These are phyloP conservation scores for Sphaerophoria taeniata DNA, from an alignment of 2,888 invertebrate genomes.

Conservation along the genomic window DNA sequence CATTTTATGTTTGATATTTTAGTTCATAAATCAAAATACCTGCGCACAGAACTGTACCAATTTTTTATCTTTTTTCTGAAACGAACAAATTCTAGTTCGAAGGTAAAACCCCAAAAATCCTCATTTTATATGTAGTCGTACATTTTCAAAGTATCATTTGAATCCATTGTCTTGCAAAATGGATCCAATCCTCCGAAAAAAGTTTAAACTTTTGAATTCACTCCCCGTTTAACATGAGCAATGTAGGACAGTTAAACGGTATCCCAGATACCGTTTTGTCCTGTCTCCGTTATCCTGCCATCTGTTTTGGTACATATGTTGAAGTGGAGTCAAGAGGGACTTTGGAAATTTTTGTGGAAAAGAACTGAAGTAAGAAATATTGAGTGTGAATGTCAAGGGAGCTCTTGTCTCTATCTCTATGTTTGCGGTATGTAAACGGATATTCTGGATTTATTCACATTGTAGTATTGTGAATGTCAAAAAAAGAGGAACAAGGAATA, in stretches of 20 bases:
- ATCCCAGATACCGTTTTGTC: background rate
- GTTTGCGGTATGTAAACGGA: conserved; percentile 61
- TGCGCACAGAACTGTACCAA: background rate
- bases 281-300: background rate
- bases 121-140: background rate
- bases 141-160: conserved; percentile 3
- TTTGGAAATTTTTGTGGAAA: background rate
- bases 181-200: conserved; percentile 13
- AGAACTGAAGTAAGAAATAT: conserved; percentile 39
- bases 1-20: too few species aligned
- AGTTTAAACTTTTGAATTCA: conserved; percentile 57
- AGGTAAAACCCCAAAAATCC: background rate
- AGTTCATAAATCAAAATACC: too few species aligned
- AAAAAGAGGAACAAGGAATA: background rate
- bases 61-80: too few species aligned
- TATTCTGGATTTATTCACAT: conserved; percentile 64
- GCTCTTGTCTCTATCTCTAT: conserved; percentile 7
- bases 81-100: background rate
- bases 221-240: conserved; percentile 12
- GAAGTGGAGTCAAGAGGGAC: background rate
- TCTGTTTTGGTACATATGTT: background rate
- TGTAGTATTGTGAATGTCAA: conserved; percentile 4
- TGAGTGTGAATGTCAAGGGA: conserved; percentile 46
- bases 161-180: background rate
- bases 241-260: conserved; percentile 20